A percentile compares a stretch with the other conserved stretches of the same genome.
Conservation (phyloP, 1,140 invertebrate genomes). For the Drosophila busckii region DNA sequence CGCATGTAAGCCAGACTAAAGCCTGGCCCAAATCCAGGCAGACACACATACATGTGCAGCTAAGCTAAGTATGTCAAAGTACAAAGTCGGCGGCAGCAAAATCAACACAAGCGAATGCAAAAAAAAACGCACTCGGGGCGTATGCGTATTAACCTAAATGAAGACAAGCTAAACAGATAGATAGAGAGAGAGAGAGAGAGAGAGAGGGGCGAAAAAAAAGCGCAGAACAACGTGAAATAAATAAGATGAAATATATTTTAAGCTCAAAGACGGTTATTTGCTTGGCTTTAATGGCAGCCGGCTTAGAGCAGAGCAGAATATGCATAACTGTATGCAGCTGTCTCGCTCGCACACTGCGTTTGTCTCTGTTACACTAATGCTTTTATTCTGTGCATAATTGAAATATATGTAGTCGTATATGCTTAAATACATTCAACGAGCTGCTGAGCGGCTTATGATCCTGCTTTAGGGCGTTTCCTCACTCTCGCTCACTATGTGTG, state of each 20-base stretch:
- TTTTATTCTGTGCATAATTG: constrained; percentile 60
- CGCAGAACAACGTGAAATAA: constrained; percentile 1
- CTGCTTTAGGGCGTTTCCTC: constrained; percentile 11
- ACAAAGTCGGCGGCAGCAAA: constrained; percentile 13
- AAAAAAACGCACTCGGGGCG: too few species aligned
- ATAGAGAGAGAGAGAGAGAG: constrained; percentile 5
- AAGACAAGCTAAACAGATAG: constrained; percentile 10
- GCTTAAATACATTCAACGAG: constrained; percentile 63
- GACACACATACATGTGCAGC: neutral
- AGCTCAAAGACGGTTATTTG: constrained; percentile 52
- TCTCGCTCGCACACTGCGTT: neutral
- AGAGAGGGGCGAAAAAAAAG: neutral
- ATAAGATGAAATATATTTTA: constrained; percentile 59
- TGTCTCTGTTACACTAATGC: constrained; percentile 3
- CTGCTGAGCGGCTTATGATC: constrained; percentile 62
- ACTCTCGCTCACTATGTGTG: neutral
- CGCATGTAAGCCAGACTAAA: too few species aligned
- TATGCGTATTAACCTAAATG: too few species aligned
- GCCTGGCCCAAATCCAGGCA: too few species aligned
- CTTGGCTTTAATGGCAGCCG: constrained; percentile 55
- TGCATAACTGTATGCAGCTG: constrained; percentile 13
- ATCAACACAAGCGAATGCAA: constrained; percentile 35
- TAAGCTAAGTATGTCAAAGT: constrained; percentile 6
- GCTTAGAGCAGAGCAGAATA: constrained; percentile 35
- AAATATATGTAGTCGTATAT: constrained; percentile 68